Evolutionary conservation across 2,888 invertebrate genomes (phyloP).

Genomic region (Diarsia brunnea): DNA sequence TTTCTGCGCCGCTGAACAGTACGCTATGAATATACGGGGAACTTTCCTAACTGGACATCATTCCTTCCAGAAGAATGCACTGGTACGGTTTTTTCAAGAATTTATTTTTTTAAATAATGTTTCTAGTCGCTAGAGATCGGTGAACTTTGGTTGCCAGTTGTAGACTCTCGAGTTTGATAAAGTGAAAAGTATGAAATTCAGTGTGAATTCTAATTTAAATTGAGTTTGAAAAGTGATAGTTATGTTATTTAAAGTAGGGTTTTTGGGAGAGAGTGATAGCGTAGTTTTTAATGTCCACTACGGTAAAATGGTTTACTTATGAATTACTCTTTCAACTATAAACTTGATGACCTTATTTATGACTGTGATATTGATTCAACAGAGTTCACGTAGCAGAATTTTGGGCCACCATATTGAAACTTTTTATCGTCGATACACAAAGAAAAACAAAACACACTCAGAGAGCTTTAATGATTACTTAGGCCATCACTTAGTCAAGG

Average conservation of each 20-base stretch:
- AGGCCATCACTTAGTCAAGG: no score
- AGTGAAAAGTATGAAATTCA: not conserved
- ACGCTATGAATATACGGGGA: slow-evolving; percentile 84
- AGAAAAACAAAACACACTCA: no score
- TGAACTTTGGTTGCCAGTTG: slow-evolving; percentile 9
- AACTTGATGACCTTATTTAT: not conserved
- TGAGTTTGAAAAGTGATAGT: not conserved
- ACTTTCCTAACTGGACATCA: slow-evolving; percentile 86
- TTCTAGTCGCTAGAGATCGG: not conserved
- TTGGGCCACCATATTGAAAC: not conserved
- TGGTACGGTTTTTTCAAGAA: slow-evolving; percentile 49
- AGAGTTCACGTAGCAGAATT: not conserved
- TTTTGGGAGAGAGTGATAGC: not conserved
- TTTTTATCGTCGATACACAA: not conserved
- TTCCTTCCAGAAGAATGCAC: slow-evolving; percentile 74
- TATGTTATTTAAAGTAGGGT: not conserved
- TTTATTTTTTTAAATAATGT: slow-evolving; percentile 28
- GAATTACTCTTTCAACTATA: no score
- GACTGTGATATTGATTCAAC: not conserved
- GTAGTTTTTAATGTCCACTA: not conserved
- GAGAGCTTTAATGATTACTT: no score
- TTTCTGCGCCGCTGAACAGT: slow-evolving; percentile 86
- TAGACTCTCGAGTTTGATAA: slow-evolving; percentile 1
- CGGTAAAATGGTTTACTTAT: not conserved
- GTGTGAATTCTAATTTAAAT: not conserved